phyloP scores from a whole-genome alignment of 2,888 invertebrate species.

The Drosophila stalkeri region DNA sequence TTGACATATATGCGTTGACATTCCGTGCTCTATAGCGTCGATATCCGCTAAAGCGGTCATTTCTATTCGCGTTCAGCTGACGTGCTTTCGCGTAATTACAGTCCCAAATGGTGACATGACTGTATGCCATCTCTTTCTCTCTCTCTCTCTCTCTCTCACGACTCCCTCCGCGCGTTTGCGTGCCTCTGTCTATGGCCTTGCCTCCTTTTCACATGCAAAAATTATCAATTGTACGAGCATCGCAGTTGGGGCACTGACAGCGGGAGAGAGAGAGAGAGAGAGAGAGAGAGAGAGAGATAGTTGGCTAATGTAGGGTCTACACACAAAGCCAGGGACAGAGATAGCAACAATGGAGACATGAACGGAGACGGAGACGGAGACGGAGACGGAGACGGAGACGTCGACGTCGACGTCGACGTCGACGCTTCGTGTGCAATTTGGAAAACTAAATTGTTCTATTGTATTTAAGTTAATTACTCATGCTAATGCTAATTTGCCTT shows the following conservation, averaged over 20 bases:
- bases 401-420: constrained; percentile 14
- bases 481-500: constrained; percentile 75
- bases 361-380: constrained; percentile 2
- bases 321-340: not conserved
- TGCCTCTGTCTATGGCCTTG: not conserved
- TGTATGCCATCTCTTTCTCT: constrained; percentile 6
- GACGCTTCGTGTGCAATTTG: constrained; percentile 67
- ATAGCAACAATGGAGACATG: not conserved
- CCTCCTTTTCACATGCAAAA: constrained; percentile 48
- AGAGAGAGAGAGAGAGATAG: not conserved
- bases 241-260: not conserved
- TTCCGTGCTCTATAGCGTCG: constrained; percentile 46
- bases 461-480: constrained; percentile 81
- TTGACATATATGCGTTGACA: not conserved
- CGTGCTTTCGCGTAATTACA: constrained; percentile 69
- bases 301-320: too few relatives aligned
- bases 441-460: constrained; percentile 78
- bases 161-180: not conserved
- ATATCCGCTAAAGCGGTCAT: constrained; percentile 63
- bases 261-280: not conserved
- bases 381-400: not conserved
- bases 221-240: constrained; percentile 68
- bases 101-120: constrained; percentile 62
- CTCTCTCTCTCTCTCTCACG: not conserved
- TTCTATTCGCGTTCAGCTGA: constrained; percentile 43